Conservation (phyloP, 2,113 vertebrate species). For the Polypterus senegalus region DNA sequence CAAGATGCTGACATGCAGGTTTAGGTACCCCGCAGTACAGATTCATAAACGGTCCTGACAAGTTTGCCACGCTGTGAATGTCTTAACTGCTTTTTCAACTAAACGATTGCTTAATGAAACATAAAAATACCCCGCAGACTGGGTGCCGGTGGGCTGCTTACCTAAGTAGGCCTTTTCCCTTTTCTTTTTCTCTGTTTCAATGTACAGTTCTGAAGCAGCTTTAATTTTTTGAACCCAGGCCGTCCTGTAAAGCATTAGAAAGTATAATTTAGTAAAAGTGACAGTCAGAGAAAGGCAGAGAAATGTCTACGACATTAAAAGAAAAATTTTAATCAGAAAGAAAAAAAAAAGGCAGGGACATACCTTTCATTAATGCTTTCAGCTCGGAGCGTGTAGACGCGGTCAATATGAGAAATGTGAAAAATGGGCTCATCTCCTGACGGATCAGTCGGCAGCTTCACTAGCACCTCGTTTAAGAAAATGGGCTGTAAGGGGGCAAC, state of each 20-base stretch:
- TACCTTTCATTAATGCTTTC: slow-evolving; percentile 95
- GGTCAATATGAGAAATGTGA: slow-evolving; percentile 96
- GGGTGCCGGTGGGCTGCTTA: slow-evolving; percentile 28
- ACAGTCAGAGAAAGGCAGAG: neutral
- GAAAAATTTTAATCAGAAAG: neutral
- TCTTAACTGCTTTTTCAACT: too few relatives aligned
- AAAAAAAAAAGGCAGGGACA: neutral
- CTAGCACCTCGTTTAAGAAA: slow-evolving; percentile 93
- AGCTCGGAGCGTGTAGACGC: slow-evolving; percentile 89
- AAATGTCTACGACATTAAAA: neutral
- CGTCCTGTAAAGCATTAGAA: slow-evolving; percentile 52
- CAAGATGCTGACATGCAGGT: too few relatives aligned
- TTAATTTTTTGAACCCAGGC: slow-evolving; percentile 99
- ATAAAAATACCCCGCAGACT: too few relatives aligned
- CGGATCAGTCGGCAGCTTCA: slow-evolving; percentile 92
- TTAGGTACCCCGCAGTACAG: too few relatives aligned
- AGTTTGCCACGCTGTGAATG: too few relatives aligned
- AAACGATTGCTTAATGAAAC: too few relatives aligned
- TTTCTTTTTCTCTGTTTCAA: slow-evolving; percentile 98
- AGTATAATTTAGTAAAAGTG: too few relatives aligned
- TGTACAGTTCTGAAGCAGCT: slow-evolving; percentile 94
- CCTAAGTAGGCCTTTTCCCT: slow-evolving; percentile 93
- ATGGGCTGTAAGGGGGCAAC: slow-evolving; percentile 70
- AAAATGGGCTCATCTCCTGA: slow-evolving; percentile 95
- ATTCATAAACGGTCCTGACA: too few relatives aligned